Base-by-base conservation (phyloP, 2,113 vertebrate genomes). In the Hymenochirus boettgeri region DNA sequence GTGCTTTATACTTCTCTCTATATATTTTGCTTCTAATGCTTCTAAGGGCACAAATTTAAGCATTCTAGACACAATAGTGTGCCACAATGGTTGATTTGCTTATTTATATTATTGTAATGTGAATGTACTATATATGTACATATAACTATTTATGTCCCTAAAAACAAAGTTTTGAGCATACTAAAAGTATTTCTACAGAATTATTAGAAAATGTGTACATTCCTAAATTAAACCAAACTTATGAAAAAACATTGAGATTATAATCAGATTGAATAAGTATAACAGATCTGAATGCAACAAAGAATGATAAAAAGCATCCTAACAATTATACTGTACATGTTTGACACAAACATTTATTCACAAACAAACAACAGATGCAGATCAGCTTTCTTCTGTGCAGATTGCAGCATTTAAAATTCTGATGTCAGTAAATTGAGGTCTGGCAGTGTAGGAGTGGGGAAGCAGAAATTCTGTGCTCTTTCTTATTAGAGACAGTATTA, bases 391-490 rank as follows among this genome's bases (percentile, higher is more conserved):
- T 47, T 7, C 24, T 46, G 8, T 26, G 5, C 26, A 61, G 45
- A 48, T 7, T 15, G 45, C 11, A 48, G 42, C 45, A 22, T 7
- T 22, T 4, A 47, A 26, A 3, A 50, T 29, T 48, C 21, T 31
- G 50, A 48, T 48, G 46, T 23, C 46, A n/a, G 15, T 59, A 60
- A 47, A 47, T 19, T 47, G 42, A 60, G 42, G 39, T 18, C 25
- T 47, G 25, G 45, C 42, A 47, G 45, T n/a, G n/a, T 11, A 59
- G 57, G 6, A 25, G 12, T 18, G 18, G 25, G 26, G 12, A 18
- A 46, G 37, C 11, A 11, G 29, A 11, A 27, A 59, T 46, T 48
- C 25, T 29, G 13, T 31, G n/a, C 57, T 47, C 9, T 60, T 31
- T 27, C 25, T 21, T 33, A 19, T 48, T 26, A 61, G 24, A 46